Conservation (phyloP, 2,888 invertebrate species). For the Phrixothrix hirtus region DNA sequence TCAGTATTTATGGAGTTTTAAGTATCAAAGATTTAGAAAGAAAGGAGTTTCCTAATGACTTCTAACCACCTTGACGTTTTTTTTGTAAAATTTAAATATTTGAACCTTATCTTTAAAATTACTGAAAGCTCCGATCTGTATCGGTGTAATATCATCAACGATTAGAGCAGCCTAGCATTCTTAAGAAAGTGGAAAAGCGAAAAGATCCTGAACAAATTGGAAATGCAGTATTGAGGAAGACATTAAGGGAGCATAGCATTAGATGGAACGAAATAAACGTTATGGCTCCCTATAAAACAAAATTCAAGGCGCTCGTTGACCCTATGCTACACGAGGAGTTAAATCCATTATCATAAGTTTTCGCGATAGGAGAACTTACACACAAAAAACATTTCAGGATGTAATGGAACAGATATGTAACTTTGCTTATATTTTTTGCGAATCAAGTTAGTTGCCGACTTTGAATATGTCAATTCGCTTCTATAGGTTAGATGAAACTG, state of each 20-base stretch:
- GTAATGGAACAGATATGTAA: background rate
- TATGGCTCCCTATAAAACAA: background rate
- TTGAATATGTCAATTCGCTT: no score
- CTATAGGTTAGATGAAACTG: no score
- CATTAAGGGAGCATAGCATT: background rate
- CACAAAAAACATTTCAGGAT: background rate
- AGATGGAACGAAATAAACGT: background rate
- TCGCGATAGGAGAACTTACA: background rate
- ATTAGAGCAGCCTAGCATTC: background rate
- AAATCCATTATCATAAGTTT: background rate
- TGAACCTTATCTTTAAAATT: background rate
- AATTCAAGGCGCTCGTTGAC: background rate
- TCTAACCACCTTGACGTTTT: no score
- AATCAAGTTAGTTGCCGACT: no score
- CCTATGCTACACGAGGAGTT: background rate
- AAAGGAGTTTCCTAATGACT: no score
- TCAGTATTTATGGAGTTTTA: no score
- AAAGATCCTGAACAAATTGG: background rate
- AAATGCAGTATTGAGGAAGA: background rate
- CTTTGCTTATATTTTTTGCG: no score
- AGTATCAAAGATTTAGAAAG: no score
- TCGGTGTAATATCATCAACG: background rate
- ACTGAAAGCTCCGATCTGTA: background rate
- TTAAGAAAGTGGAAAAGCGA: background rate
- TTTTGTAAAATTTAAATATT: background rate